Conservation (phyloP, 2,113 vertebrate genomes). For the Cochlearius cochlearius region DNA sequence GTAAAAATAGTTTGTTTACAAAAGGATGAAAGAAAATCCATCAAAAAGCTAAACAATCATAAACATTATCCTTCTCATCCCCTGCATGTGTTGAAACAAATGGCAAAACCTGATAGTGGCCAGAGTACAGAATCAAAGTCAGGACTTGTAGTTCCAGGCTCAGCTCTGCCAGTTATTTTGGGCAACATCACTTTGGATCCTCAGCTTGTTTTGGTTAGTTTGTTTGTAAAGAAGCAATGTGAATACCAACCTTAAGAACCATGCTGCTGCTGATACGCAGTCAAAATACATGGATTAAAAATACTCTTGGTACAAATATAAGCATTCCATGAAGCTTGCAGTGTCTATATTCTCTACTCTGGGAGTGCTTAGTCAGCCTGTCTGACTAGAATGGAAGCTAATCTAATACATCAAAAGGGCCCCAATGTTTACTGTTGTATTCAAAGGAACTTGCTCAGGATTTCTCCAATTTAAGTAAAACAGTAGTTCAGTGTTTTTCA, state of each 20-base stretch:
- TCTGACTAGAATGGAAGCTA: neutral
- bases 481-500: neutral
- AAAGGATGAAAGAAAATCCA: neutral
- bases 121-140: neutral
- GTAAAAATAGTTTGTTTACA: neutral
- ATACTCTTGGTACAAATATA: neutral
- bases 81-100: constrained; percentile 12
- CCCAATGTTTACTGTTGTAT: neutral
- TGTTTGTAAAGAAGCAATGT: neutral
- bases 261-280: neutral
- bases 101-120: neutral
- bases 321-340: neutral
- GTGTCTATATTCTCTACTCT: neutral
- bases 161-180: neutral
- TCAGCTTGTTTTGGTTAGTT: neutral
- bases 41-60: neutral
- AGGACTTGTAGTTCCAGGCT: neutral
- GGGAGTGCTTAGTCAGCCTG: neutral
- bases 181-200: neutral
- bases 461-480: neutral
- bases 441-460: neutral
- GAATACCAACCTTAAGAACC: neutral
- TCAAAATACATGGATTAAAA: neutral
- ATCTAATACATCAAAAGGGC: neutral
- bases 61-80: neutral